Percentiles rank a stretch among this genome's conserved stretches.
Evolutionary conservation across 2,888 invertebrate species (phyloP).

Genomic region (Boloria euphrosyne): DNA sequence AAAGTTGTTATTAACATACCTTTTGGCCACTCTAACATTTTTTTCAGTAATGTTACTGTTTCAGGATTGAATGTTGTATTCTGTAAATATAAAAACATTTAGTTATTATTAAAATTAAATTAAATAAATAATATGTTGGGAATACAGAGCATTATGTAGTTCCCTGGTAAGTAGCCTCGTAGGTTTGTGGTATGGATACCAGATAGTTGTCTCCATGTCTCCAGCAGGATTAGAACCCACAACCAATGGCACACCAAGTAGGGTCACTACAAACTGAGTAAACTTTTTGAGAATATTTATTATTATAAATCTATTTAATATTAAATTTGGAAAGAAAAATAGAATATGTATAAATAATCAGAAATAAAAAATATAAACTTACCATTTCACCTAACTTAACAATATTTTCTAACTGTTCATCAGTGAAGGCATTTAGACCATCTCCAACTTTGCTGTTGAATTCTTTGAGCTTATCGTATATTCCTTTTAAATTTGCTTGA

Average conservation of each 20-base stretch:
- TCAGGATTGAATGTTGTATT: constrained; percentile 67
- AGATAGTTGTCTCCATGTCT: too few relatives aligned
- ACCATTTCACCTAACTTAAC: constrained; percentile 84
- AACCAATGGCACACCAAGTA: too few relatives aligned
- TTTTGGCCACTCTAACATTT: constrained; percentile 87
- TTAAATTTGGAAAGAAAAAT: too few relatives aligned
- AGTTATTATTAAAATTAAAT: too few relatives aligned
- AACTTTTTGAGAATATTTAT: too few relatives aligned
- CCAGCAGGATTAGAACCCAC: too few relatives aligned
- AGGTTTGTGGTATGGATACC: too few relatives aligned
- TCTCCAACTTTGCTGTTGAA: constrained; percentile 86
- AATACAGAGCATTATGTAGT: too few relatives aligned
- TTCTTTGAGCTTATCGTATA: constrained; percentile 88
- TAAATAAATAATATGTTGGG: too few relatives aligned
- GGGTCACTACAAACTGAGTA: too few relatives aligned
- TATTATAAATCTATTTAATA: background rate
- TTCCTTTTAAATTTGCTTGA: constrained; percentile 88
- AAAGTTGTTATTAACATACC: constrained; percentile 65
- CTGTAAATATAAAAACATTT: constrained; percentile 47
- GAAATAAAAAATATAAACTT: constrained; percentile 36
- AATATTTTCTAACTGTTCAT: constrained; percentile 83
- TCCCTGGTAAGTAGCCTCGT: too few relatives aligned
- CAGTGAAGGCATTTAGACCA: constrained; percentile 75
- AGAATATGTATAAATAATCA: too few relatives aligned
- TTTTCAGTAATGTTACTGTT: constrained; percentile 81